Conservation (phyloP, 1,140 invertebrate species). For the Diuraphis noxia region DNA sequence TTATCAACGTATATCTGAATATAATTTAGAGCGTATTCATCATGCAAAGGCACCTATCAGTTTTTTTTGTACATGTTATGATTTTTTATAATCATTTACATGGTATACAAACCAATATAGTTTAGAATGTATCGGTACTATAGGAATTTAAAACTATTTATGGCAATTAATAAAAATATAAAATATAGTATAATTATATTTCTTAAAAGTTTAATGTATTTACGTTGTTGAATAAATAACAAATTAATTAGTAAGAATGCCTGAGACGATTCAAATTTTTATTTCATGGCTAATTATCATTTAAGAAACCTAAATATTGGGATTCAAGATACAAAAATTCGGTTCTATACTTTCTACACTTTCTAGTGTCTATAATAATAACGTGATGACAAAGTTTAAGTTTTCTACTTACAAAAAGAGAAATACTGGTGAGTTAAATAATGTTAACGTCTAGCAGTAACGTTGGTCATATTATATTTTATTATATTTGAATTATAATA, state of each 20-base stretch:
- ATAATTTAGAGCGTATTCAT: not conserved
- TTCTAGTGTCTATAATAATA: not conserved
- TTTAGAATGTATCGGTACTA: no score
- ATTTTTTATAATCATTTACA: not conserved
- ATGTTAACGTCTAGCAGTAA: not conserved
- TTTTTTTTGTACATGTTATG: not conserved
- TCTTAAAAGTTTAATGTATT: not conserved
- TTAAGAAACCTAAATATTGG: not conserved
- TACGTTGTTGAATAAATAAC: not conserved
- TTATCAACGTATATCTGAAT: not conserved
- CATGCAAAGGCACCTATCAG: not conserved
- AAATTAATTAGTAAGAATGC: not conserved
- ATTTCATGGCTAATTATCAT: not conserved
- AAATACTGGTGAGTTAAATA: not conserved
- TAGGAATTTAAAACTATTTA: not conserved
- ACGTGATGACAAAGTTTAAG: not conserved
- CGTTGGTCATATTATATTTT: not conserved
- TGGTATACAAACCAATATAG: not conserved
- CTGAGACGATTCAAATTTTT: not conserved
- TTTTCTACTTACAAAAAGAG: not conserved
- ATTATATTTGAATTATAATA: not conserved
- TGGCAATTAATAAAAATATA: not conserved
- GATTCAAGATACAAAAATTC: no score
- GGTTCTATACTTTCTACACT: not conserved
- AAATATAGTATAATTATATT: not conserved